Percentiles rank a stretch among this genome's conserved stretches.
Conservation (phyloP, 53 echinoderm and acorn worm species). For the Antedon mediterranea region DNA sequence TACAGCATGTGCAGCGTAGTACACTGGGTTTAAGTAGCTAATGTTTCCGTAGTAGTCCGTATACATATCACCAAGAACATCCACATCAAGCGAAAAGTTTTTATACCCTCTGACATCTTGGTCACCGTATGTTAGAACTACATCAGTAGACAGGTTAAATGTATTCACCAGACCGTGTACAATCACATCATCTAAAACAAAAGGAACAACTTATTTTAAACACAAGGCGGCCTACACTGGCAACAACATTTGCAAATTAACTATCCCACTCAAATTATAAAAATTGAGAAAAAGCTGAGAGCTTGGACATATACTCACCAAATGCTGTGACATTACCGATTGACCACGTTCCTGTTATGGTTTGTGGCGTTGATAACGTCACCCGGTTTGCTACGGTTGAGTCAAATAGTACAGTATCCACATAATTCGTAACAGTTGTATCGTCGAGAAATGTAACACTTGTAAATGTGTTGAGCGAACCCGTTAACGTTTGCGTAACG, state of each 20-base stretch:
- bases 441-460: not conserved
- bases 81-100: constrained; percentile 12
- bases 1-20: not conserved
- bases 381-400: not conserved
- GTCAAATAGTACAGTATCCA: not conserved
- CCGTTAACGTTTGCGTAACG: not conserved
- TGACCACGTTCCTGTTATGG: not conserved
- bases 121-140: constrained; percentile 24
- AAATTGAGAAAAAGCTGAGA: no score
- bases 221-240: no score
- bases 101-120: constrained; percentile 22
- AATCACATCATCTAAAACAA: constrained; percentile 9
- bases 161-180: constrained; percentile 32
- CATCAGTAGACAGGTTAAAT: constrained; percentile 29
- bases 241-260: no score
- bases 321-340: not conserved
- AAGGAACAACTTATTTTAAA: no score
- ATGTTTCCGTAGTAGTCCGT: constrained; percentile 7
- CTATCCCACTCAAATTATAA: no score
- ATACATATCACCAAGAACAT: constrained; percentile 2
- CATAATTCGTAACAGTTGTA: not conserved
- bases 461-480: not conserved
- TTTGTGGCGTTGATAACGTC: not conserved
- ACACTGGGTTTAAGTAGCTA: not conserved
- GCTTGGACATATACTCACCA: not conserved